Evolutionary conservation across 2,888 invertebrate species (phyloP).

Genomic region (Parasteatoda lunata): DNA sequence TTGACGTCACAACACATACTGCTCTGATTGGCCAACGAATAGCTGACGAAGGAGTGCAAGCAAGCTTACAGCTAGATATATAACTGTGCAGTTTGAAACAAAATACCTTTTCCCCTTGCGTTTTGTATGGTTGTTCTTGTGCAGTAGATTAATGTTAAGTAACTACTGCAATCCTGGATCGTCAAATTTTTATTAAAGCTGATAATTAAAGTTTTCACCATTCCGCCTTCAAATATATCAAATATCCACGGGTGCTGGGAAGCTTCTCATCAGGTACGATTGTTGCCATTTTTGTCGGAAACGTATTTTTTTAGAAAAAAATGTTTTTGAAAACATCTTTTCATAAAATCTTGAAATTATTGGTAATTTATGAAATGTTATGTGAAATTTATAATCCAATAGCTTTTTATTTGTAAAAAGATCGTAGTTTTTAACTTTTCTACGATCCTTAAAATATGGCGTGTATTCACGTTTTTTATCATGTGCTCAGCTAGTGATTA

Average conservation of each 20-base stretch:
- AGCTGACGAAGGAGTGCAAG: conserved; percentile 17
- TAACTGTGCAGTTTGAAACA: conserved; percentile 8
- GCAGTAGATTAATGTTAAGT: conserved; percentile 2
- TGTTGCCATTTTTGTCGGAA: conserved; percentile 13
- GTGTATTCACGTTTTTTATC: conserved; percentile 39
- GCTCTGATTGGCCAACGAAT: conserved; percentile 26
- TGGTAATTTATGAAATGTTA: background rate
- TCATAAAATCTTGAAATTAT: background rate
- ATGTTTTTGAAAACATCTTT: background rate
- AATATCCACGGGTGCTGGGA: conserved; percentile 69
- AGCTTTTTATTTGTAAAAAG: background rate
- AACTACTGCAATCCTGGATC: conserved; percentile 64
- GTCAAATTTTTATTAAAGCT: conserved; percentile 37
- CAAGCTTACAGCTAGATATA: conserved; percentile 8
- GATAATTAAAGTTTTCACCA: conserved; percentile 68
- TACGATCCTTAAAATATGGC: conserved; percentile 50
- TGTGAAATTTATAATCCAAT: background rate
- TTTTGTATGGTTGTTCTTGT: conserved; percentile 23
- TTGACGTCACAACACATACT: conserved; percentile 27
- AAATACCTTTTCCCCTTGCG: conserved; percentile 26
- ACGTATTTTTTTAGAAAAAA: background rate
- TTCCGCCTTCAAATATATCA: conserved; percentile 68
- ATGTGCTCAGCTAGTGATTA: conserved; percentile 4
- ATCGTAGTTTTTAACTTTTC: background rate
- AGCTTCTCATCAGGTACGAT: conserved; percentile 70